A percentile compares a stretch with the other conserved stretches of the same genome.
phyloP scores from a whole-genome alignment of 2,888 invertebrate species.

The Caenorhabditis sulstoni region DNA sequence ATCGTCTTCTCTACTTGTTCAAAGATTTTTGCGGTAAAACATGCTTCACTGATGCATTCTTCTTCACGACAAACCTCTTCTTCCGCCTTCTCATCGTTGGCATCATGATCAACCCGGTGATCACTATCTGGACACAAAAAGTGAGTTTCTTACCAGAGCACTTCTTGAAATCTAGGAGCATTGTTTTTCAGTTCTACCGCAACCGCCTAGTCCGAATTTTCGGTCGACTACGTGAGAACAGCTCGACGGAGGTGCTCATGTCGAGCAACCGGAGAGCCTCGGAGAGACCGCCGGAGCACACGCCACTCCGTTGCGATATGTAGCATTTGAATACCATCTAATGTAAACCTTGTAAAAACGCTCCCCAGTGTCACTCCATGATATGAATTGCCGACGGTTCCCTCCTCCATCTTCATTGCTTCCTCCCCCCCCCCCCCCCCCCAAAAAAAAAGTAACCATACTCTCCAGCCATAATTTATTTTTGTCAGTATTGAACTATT shows the following conservation, averaged over 20 bases:
- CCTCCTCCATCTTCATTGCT: background rate
- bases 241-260: slow-evolving; percentile 57
- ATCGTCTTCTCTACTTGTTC: slow-evolving; percentile 75
- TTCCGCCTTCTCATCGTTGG: slow-evolving; percentile 77
- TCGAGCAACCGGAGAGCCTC: slow-evolving; percentile 49
- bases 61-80: slow-evolving; percentile 61
- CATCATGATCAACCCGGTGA: slow-evolving; percentile 78
- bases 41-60: slow-evolving; percentile 28
- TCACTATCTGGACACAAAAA: slow-evolving; percentile 78
- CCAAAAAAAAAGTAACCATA: background rate
- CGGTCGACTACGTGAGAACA: slow-evolving; percentile 51
- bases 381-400: slow-evolving; percentile 39
- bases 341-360: background rate
- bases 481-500: slow-evolving; percentile 29
- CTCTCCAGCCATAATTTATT: slow-evolving; percentile 36
- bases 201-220: slow-evolving; percentile 48
- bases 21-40: slow-evolving; percentile 59
- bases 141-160: slow-evolving; percentile 47
- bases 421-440: slow-evolving; percentile 8
- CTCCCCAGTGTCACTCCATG: slow-evolving; percentile 27
- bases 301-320: slow-evolving; percentile 55
- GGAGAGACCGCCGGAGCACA: slow-evolving; percentile 56
- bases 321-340: background rate
- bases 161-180: background rate
- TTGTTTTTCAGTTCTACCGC: slow-evolving; percentile 54